These are phyloP conservation scores for Bombyx mori DNA, from an alignment of 1,140 invertebrate genomes.

Conservation along the genomic window DNA sequence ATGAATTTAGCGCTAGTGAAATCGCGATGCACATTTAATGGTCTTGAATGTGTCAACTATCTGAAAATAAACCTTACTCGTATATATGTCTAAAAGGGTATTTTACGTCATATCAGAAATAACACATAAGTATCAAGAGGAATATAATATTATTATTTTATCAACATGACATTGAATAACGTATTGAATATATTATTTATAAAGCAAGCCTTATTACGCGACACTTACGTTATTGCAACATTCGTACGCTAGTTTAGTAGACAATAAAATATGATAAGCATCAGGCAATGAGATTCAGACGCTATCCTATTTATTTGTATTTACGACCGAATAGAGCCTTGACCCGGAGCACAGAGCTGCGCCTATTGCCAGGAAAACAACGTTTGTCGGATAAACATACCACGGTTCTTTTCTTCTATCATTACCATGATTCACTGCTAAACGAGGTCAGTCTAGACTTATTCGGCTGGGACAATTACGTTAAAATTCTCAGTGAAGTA, in stretches of 20 bases:
- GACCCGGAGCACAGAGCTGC: slow-evolving; percentile 30
- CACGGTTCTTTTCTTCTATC: slow-evolving; percentile 17
- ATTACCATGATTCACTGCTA: slow-evolving; percentile 14
- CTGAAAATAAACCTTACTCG: too few species aligned
- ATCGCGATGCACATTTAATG: too few species aligned
- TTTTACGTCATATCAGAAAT: not conserved
- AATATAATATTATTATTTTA: not conserved
- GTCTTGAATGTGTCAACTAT: too few species aligned
- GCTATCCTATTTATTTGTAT: slow-evolving; percentile 56
- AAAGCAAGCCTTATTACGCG: slow-evolving; percentile 13
- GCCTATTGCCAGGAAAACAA: slow-evolving; percentile 22
- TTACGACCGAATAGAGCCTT: slow-evolving; percentile 54
- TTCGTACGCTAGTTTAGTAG: slow-evolving; percentile 45
- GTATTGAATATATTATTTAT: not conserved
- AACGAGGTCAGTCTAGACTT: slow-evolving; percentile 1
- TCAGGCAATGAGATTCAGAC: slow-evolving; percentile 49
- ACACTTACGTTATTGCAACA: slow-evolving; percentile 39
- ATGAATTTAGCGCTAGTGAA: too few species aligned
- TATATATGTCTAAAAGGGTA: too few species aligned
- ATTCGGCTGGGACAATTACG: slow-evolving; percentile 1
- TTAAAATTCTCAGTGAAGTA: not conserved
- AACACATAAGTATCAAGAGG: not conserved
- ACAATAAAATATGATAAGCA: slow-evolving; percentile 63
- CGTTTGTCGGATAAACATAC: slow-evolving; percentile 21
- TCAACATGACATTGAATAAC: not conserved